Conservation (phyloP, 1,140 invertebrate species). For the Gryon sp. region DNA sequence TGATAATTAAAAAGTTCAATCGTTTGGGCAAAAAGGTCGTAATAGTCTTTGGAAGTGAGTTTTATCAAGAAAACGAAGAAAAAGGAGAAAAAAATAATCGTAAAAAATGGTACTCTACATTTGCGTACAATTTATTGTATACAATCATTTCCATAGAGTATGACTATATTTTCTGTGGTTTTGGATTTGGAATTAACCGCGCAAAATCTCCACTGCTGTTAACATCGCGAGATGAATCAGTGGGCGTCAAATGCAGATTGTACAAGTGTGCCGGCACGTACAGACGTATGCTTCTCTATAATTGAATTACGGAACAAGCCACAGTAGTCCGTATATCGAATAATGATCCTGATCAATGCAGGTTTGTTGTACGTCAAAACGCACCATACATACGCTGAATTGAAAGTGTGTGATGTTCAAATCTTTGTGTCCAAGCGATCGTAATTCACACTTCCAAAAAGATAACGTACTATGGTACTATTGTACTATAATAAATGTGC, state of each 20-base stretch:
- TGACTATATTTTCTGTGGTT: conserved; percentile 56
- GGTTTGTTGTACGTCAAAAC: conserved; percentile 55
- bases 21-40: no score
- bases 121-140: conserved; percentile 10
- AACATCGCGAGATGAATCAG: conserved; percentile 63
- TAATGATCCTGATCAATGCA: conserved; percentile 61
- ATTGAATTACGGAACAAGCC: conserved; percentile 66
- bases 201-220: conserved; percentile 61
- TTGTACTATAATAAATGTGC: no score
- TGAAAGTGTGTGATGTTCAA: conserved; percentile 32
- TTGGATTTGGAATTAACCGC: conserved; percentile 58
- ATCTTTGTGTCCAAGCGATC: conserved; percentile 26
- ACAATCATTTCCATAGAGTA: conserved; percentile 22
- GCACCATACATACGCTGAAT: conserved; percentile 22
- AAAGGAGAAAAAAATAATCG: neutral
- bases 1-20: conserved; percentile 20
- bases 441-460: conserved; percentile 23
- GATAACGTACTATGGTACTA: no score
- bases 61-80: neutral
- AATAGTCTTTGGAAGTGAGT: no score
- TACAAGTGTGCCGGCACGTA: conserved; percentile 57
- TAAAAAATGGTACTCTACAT: conserved; percentile 3
- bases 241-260: conserved; percentile 67
- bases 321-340: conserved; percentile 63
- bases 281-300: conserved; percentile 63